Percentiles rank a stretch among this genome's conserved stretches.
Conservation (phyloP, 2,888 invertebrate genomes). For the Dioctria rufipes region DNA sequence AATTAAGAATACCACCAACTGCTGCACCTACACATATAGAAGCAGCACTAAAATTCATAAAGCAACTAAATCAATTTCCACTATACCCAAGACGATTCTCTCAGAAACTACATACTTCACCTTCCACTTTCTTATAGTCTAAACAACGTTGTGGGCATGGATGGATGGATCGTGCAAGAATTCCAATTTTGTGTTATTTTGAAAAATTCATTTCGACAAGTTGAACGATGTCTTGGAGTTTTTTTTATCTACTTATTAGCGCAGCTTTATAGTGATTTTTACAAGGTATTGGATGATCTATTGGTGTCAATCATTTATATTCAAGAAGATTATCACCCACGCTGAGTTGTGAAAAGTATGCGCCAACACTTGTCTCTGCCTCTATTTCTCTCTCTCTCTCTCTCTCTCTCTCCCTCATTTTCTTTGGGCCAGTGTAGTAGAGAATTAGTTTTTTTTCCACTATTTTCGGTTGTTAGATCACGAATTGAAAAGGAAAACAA, state of each 20-base stretch:
- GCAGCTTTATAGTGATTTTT: conserved; percentile 20
- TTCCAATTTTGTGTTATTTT: conserved; percentile 35
- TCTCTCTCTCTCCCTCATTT: too few species aligned
- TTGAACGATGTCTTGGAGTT: background rate
- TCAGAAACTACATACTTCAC: too few species aligned
- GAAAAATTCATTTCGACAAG: conserved; percentile 29
- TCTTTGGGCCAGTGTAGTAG: background rate
- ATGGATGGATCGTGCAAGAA: conserved; percentile 24
- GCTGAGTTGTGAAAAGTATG: background rate
- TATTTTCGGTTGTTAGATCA: conserved; percentile 49
- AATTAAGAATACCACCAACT: too few species aligned
- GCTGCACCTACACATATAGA: too few species aligned
- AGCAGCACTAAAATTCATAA: too few species aligned
- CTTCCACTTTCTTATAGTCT: conserved; percentile 6
- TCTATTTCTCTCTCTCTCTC: background rate
- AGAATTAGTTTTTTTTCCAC: conserved; percentile 21
- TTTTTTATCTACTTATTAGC: background rate
- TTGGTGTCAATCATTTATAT: conserved; percentile 40
- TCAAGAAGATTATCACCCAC: conserved; percentile 48
- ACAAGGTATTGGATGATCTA: conserved; percentile 36
- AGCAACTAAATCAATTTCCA: too few species aligned
- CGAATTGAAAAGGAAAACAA: conserved; percentile 34
- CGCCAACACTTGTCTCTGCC: conserved; percentile 41
- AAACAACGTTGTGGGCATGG: conserved; percentile 5
- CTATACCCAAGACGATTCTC: too few species aligned